These are phyloP conservation scores for Hiodon alosoides DNA, from an alignment of 2,113 vertebrate species.

Conservation along the genomic window DNA sequence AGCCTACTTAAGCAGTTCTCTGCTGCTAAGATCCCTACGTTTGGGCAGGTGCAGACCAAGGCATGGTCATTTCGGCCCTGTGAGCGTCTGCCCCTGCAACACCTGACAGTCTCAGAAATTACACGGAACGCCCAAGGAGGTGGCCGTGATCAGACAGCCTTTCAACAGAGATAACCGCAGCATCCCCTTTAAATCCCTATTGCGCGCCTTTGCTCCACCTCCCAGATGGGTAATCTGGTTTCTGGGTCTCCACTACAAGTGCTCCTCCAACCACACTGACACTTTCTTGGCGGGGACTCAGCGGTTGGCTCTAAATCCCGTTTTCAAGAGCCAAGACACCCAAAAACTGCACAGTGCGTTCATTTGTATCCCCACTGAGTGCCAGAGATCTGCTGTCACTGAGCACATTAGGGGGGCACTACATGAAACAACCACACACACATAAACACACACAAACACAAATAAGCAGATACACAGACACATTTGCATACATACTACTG, in stretches of 20 bases:
- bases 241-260: conserved; percentile 10
- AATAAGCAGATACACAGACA: not conserved
- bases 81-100: conserved; percentile 7
- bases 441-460: conserved; percentile 24
- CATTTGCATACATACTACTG: not conserved
- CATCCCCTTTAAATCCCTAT: conserved; percentile 37
- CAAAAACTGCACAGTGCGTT: conserved; percentile 25
- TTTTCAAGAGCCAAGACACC: conserved; percentile 42
- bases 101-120: conserved; percentile 34
- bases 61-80: not conserved
- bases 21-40: not conserved
- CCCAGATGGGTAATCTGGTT: conserved; percentile 47
- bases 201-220: conserved; percentile 37
- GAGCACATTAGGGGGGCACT: conserved; percentile 26
- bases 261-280: conserved; percentile 39
- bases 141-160: conserved; percentile 23
- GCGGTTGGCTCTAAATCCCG: conserved; percentile 41
- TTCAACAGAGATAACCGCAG: conserved; percentile 37
- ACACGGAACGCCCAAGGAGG: conserved; percentile 22
- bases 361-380: conserved; percentile 25
- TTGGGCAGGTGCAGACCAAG: not conserved
- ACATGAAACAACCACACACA: conserved; percentile 25
- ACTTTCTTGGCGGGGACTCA: conserved; percentile 45
- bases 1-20: not conserved
- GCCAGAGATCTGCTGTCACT: conserved; percentile 37